Conservation (phyloP, 2,113 vertebrate genomes). For the Actenoides hombroni region DNA sequence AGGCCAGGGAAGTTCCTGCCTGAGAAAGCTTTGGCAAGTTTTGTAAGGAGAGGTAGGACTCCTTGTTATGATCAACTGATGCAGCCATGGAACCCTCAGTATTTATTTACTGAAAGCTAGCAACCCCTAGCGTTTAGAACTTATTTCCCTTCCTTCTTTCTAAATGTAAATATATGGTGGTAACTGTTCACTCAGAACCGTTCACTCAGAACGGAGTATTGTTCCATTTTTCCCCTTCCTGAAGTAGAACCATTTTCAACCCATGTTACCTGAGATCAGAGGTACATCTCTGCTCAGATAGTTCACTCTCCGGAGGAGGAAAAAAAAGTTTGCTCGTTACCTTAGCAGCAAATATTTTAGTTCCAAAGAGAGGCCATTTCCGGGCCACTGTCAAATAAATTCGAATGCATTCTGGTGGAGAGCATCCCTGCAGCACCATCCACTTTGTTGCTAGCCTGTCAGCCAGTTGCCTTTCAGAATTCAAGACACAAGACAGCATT, state of each 20-base stretch:
- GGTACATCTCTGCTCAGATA: not conserved
- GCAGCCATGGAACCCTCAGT: not conserved
- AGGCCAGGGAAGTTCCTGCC: not conserved
- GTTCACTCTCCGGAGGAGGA: not conserved
- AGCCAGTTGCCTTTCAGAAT: constrained; percentile 75
- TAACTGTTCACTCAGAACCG: not conserved
- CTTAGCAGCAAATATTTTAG: constrained; percentile 87
- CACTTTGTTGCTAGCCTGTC: constrained; percentile 83
- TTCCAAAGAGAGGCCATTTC: constrained; percentile 88
- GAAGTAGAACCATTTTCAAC: not conserved
- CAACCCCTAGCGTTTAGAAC: constrained; percentile 17
- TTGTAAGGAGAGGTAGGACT: not conserved
- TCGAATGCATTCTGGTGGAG: constrained; percentile 82
- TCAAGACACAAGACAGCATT: not conserved
- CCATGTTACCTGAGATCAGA: not conserved
- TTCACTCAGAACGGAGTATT: not conserved
- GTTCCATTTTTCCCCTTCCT: not conserved
- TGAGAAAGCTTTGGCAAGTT: not conserved
- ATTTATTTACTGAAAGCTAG: not conserved
- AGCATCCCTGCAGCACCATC: constrained; percentile 84
- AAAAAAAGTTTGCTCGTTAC: constrained; percentile 52
- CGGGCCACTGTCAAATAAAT: constrained; percentile 88
- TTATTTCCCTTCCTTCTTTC: not conserved
- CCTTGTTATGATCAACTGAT: not conserved
- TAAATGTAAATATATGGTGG: not conserved